Conservation (phyloP, 2,113 vertebrate genomes). For the Amia ocellicauda region DNA sequence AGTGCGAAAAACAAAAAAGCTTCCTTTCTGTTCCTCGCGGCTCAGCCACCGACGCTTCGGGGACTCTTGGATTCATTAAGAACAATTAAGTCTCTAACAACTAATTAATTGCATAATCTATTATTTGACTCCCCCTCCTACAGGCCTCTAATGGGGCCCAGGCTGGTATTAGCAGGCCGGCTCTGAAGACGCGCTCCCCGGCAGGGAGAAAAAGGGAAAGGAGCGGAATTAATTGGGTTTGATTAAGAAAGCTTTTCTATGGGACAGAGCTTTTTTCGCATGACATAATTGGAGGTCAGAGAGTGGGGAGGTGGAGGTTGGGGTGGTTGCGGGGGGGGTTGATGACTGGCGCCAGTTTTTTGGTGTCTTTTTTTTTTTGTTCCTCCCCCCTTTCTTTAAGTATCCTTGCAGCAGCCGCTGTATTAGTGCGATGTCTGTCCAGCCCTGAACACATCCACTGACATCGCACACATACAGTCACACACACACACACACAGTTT, state of each 20-base stretch:
- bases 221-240: constrained; percentile 84
- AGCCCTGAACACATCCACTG: constrained; percentile 36
- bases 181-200: constrained; percentile 56
- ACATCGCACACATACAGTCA: constrained; percentile 33
- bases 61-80: constrained; percentile 52
- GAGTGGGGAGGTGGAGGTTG: constrained; percentile 36
- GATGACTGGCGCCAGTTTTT: constrained; percentile 69
- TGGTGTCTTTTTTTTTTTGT: constrained; percentile 21
- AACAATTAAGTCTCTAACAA: constrained; percentile 65
- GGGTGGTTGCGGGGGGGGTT: constrained; percentile 36
- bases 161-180: constrained; percentile 67
- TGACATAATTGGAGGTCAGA: constrained; percentile 76
- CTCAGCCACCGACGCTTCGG: constrained; percentile 32
- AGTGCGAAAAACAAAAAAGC: constrained; percentile 10
- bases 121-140: constrained; percentile 53
- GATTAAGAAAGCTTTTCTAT: constrained; percentile 76
- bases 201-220: constrained; percentile 72
- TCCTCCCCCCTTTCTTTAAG: constrained; percentile 13
- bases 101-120: constrained; percentile 70
- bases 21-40: constrained; percentile 5
- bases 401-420: neutral
- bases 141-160: constrained; percentile 50
- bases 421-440: constrained; percentile 34
- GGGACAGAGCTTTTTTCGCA: constrained; percentile 74
- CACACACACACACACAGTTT: constrained; percentile 32